Evolutionary conservation across 1,140 invertebrate genomes (phyloP), one percentile per base, ranked within the genome.

Genomic region (Temnothorax longispinosus): DNA sequence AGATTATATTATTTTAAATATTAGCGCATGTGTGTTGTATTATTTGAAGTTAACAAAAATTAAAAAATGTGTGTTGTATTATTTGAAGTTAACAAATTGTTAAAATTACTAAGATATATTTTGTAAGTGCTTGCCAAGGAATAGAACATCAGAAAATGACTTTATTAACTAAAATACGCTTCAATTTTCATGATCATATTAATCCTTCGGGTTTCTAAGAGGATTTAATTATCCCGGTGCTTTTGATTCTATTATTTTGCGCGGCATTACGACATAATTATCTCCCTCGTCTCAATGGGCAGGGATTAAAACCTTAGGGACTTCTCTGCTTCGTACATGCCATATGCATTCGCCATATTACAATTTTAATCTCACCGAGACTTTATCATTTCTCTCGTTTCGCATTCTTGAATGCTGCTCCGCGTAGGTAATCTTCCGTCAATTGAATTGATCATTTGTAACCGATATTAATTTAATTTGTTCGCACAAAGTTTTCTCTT

Each of bases 191-290:
- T 56, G 38, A 56, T 54, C 32, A 10, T 15, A 44, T 58, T 35
- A 50, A 41, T 13, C 72, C 56, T 69, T 60, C 65, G 60, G 78
- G 38, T 81, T 76, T 89, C 56, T 67, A 89, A 85, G 62, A 71
- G 76, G 80, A 87, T 89, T 89, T 89, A 87, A 89, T 89, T 89
- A 82, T 89, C 84, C 47, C 76, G 47, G 11, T 67, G 44, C 84
- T 89, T 89, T 54, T 77, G 86, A 89, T 89, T 87, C 88, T 76
- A 89, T 89, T 89, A 89, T 89, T 89, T 89, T 87, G 62, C 60
- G 60, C 47, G 76, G 54, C 88, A 89, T 89, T 89, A 76, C 76
- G 69, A 65, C 32, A 62, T 89, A 89, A 89, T 89, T 77, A 89
- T 89, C 76, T 56, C 41, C 54, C 56, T 69, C 64, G 58, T 89